phyloP scores from a whole-genome alignment of 2,113 vertebrate species.

The Lepidothrix coronata region DNA sequence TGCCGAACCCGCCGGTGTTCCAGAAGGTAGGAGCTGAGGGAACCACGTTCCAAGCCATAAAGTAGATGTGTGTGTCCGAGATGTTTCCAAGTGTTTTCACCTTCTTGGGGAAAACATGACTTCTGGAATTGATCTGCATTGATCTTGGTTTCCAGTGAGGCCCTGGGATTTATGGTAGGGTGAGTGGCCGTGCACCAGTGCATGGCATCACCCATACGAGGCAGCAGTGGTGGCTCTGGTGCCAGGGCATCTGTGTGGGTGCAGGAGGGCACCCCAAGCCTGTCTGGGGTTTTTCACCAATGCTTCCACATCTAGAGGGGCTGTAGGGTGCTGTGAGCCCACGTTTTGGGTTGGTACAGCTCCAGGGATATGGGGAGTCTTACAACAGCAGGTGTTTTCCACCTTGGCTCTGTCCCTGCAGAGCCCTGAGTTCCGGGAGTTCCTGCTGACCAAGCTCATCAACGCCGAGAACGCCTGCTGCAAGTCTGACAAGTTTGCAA shows the following conservation, averaged over 20 bases:
- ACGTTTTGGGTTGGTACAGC: no score
- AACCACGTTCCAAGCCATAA: no score
- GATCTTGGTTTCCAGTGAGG: neutral
- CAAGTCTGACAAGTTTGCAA: conserved; percentile 93
- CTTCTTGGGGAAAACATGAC: neutral
- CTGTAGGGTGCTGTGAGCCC: neutral
- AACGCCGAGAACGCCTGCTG: conserved; percentile 92
- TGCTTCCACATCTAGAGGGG: neutral
- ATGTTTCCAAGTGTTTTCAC: neutral
- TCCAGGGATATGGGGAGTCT: fast-evolving
- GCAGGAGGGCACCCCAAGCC: neutral
- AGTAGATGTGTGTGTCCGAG: fast-evolving
- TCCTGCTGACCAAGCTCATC: conserved; percentile 94
- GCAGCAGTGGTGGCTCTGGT: fast-evolving
- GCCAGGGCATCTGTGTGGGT: neutral
- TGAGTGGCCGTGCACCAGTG: fast-evolving
- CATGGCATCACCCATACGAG: neutral
- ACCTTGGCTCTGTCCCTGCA: conserved; percentile 2
- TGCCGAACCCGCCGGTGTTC: conserved; percentile 87
- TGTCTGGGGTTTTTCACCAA: neutral
- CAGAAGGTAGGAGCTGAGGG: conserved; percentile 78
- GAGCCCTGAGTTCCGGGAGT: conserved; percentile 91
- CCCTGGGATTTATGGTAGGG: neutral
- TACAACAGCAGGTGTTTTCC: fast-evolving
- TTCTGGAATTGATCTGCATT: neutral